phyloP scores from a whole-genome alignment of 2,888 invertebrate genomes.

The Diachrysia chrysitis region DNA sequence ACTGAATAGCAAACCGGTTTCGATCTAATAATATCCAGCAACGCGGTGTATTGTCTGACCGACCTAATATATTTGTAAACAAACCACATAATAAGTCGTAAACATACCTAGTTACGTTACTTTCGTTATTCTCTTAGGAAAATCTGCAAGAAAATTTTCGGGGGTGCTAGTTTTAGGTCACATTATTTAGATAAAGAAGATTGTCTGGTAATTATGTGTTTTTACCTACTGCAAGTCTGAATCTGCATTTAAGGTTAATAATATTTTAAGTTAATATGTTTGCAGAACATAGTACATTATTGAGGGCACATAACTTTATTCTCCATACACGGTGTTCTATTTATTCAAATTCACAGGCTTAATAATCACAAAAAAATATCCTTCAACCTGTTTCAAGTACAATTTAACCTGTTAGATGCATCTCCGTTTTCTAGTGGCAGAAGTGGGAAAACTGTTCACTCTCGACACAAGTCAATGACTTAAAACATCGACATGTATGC shows the following conservation, averaged over 20 bases:
- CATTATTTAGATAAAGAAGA: no score
- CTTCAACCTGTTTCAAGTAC: background rate
- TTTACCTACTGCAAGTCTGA: no score
- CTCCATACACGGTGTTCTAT: no score
- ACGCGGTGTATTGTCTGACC: slow-evolving; percentile 6
- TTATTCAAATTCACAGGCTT: background rate
- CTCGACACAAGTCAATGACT: slow-evolving; percentile 2
- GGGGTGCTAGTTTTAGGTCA: no score
- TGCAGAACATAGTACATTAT: no score
- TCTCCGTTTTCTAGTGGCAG: slow-evolving; percentile 14
- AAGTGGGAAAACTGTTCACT: slow-evolving; percentile 22
- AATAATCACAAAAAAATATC: background rate
- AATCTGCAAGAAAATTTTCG: background rate
- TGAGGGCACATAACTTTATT: no score
- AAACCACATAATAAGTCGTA: background rate
- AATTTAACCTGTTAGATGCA: slow-evolving; percentile 7
- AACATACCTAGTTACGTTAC: background rate
- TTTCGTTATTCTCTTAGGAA: background rate
- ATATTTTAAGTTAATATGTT: no score
- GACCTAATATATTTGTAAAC: slow-evolving; percentile 15
- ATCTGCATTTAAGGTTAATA: no score
- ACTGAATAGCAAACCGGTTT: slow-evolving; percentile 5
- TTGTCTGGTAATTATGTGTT: no score
- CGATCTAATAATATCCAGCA: background rate
- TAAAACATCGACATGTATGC: slow-evolving; percentile 3